Evolutionary conservation across 53 echinoderm and acorn worm genomes (phyloP).

Genomic region (Henricia sp.): DNA sequence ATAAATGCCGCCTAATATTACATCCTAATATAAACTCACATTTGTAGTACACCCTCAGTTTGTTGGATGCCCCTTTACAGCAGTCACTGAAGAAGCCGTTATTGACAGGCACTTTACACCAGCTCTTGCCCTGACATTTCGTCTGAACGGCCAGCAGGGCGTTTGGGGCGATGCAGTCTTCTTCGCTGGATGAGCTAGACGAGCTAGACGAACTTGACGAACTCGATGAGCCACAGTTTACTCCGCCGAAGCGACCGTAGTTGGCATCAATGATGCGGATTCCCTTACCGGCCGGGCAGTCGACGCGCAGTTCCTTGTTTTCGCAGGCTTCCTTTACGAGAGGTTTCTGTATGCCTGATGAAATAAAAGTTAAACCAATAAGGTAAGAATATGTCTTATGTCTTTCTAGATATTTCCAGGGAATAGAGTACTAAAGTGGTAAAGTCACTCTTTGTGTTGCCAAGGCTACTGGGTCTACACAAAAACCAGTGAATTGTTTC

Average conservation of each 20-base stretch:
- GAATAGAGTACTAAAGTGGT: too few relatives aligned
- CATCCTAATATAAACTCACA: background rate
- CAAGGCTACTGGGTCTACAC: too few relatives aligned
- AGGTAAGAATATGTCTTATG: too few relatives aligned
- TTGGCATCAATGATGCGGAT: slow-evolving; percentile 17
- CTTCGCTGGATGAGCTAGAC: background rate
- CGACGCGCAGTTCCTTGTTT: background rate
- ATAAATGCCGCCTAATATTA: background rate
- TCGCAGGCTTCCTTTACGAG: slow-evolving; percentile 9
- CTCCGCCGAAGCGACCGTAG: slow-evolving; percentile 1
- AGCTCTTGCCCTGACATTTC: slow-evolving; percentile 5
- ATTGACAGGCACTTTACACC: slow-evolving; percentile 11
- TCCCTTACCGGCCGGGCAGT: slow-evolving; percentile 8
- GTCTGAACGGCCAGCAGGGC: background rate
- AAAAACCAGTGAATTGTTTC: too few relatives aligned
- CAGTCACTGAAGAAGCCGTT: background rate
- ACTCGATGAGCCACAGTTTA: background rate
- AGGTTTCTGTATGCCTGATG: too few relatives aligned
- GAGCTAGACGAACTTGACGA: too few relatives aligned
- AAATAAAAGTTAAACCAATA: too few relatives aligned
- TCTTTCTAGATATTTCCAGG: too few relatives aligned
- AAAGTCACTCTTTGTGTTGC: too few relatives aligned
- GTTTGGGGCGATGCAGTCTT: background rate
- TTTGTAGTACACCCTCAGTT: slow-evolving; percentile 8
- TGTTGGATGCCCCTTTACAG: background rate